Conservation (phyloP, 2,888 invertebrate species). For the Chromoteleia sp. region DNA sequence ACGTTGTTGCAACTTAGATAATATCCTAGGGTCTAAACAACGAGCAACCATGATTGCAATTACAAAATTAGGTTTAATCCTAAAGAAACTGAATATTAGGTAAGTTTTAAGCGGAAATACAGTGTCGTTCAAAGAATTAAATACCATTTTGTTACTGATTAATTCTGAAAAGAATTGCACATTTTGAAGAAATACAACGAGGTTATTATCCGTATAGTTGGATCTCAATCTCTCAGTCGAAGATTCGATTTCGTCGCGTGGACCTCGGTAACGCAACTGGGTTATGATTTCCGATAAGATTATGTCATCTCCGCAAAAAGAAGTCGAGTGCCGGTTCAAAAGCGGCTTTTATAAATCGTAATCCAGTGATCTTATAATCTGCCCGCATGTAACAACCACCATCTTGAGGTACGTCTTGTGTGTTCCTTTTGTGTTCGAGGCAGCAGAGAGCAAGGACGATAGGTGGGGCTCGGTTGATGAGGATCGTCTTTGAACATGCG, state of each 20-base stretch:
- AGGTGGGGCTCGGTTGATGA: slow-evolving; percentile 49
- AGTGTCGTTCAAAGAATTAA: too few species aligned
- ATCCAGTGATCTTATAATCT: slow-evolving; percentile 58
- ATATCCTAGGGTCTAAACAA: too few species aligned
- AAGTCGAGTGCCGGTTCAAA: slow-evolving; percentile 25
- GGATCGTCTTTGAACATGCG: slow-evolving; percentile 65
- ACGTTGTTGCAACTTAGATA: too few species aligned
- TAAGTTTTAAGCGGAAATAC: too few species aligned
- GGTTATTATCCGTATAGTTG: neutral
- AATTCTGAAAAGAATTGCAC: too few species aligned
- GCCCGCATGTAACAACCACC: slow-evolving; percentile 55
- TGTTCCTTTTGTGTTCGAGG: slow-evolving; percentile 53
- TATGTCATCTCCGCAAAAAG: slow-evolving; percentile 34
- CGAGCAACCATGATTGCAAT: too few species aligned
- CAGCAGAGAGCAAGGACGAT: slow-evolving; percentile 31
- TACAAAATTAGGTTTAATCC: too few species aligned
- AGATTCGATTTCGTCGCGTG: slow-evolving; percentile 24
- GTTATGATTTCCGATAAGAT: slow-evolving; percentile 61
- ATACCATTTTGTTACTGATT: too few species aligned
- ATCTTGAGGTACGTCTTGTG: slow-evolving; percentile 31
- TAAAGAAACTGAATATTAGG: too few species aligned
- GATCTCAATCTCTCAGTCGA: slow-evolving; percentile 24
- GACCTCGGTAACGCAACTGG: slow-evolving; percentile 24
- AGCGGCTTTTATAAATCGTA: slow-evolving; percentile 46
- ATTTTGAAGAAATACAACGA: too few species aligned